A percentile compares a stretch with the other conserved stretches of the same genome.
Evolutionary conservation across 1,140 invertebrate species (phyloP).

Genomic region (Drosophila tristis): DNA sequence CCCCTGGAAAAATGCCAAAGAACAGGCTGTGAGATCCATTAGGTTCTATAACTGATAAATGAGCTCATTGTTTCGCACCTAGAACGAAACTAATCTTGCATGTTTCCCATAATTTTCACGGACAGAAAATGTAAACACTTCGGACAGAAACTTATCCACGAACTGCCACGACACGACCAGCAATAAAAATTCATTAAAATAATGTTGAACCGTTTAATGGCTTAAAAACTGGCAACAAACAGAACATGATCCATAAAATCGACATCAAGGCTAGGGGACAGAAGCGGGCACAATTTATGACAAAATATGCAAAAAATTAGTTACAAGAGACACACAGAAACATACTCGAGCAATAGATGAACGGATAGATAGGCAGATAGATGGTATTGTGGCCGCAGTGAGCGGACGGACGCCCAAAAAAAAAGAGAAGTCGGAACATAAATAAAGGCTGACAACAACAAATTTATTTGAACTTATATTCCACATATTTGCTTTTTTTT

Average conservation of each 20-base stretch:
- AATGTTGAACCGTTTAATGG: slow-evolving; percentile 43
- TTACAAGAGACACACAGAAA: slow-evolving; percentile 1
- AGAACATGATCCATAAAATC: slow-evolving; percentile 34
- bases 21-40: not conserved
- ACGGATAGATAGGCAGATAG: slow-evolving; percentile 28
- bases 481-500: too few relatives aligned
- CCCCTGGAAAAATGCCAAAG: not conserved
- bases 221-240: slow-evolving; percentile 33
- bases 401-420: slow-evolving; percentile 38
- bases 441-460: slow-evolving; percentile 61
- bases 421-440: slow-evolving; percentile 45
- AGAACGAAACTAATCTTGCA: slow-evolving; percentile 30
- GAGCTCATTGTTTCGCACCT: slow-evolving; percentile 32
- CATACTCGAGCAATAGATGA: slow-evolving; percentile 7
- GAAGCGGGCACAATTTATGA: slow-evolving; percentile 39
- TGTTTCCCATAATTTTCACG: slow-evolving; percentile 38
- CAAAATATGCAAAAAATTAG: slow-evolving; percentile 56
- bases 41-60: slow-evolving; percentile 24
- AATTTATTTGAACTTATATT: slow-evolving; percentile 51
- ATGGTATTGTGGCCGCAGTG: slow-evolving; percentile 26
- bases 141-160: slow-evolving; percentile 3
- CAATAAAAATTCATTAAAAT: slow-evolving; percentile 56
- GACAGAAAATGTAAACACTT: slow-evolving; percentile 48
- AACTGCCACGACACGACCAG: slow-evolving; percentile 8
- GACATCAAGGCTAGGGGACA: slow-evolving; percentile 18